These are phyloP conservation scores for Listronotus bonariensis DNA, from an alignment of 1,140 invertebrate species.

Conservation along the genomic window DNA sequence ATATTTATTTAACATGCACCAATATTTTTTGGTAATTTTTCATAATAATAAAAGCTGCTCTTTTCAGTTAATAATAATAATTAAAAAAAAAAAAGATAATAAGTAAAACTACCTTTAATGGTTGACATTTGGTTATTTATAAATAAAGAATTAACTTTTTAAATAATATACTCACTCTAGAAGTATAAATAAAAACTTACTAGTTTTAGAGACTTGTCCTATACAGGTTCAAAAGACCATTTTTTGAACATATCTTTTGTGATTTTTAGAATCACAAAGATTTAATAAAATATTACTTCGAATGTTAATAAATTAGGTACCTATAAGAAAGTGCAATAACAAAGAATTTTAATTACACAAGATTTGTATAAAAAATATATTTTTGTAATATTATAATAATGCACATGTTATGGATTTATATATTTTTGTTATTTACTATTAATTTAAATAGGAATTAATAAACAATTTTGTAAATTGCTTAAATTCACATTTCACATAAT, in stretches of 20 bases:
- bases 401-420: conserved; percentile 27
- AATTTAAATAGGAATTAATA: conserved; percentile 24
- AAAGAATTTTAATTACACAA: conserved; percentile 22
- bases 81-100: too few species aligned
- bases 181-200: too few species aligned
- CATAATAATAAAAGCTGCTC: too few species aligned
- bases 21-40: too few species aligned
- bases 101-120: too few species aligned
- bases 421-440: conserved; percentile 36
- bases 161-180: too few species aligned
- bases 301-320: conserved; percentile 16
- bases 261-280: too few species aligned
- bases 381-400: conserved; percentile 29
- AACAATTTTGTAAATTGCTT: conserved; percentile 32
- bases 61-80: too few species aligned
- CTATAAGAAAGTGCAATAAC: conserved; percentile 31
- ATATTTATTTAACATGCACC: too few species aligned
- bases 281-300: conserved; percentile 7
- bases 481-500: conserved; percentile 33
- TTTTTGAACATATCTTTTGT: not conserved
- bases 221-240: not conserved
- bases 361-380: conserved; percentile 22
- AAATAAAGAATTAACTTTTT: too few species aligned
- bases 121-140: too few species aligned
- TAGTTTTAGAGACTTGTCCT: too few species aligned